Conservation (phyloP, 2,113 vertebrate species). For the Psilopsiagon aymara region DNA sequence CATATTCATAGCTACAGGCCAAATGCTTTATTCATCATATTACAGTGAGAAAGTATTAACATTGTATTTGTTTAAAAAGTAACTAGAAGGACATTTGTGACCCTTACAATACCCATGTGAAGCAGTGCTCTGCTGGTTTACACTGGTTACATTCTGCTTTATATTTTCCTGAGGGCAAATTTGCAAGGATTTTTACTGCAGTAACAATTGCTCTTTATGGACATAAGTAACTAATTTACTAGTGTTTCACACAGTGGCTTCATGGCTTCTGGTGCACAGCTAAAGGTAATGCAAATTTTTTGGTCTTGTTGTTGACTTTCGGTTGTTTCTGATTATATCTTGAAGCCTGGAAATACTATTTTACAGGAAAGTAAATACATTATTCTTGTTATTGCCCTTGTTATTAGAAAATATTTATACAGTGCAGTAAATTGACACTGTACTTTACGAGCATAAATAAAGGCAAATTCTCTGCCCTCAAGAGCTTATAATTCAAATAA, state of each 20-base stretch:
- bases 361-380: not conserved
- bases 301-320: not conserved
- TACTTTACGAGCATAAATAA: not conserved
- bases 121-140: conserved; percentile 70
- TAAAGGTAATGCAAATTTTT: conserved; percentile 35
- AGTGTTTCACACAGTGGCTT: conserved; percentile 37
- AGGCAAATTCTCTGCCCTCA: not conserved
- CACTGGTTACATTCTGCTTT: conserved; percentile 65
- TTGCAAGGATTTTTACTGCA: conserved; percentile 42
- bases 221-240: conserved; percentile 76
- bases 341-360: not conserved
- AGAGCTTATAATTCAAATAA: conserved; percentile 25
- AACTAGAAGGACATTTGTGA: conserved; percentile 81
- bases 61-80: conserved; percentile 86
- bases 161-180: conserved; percentile 59
- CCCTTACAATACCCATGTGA: conserved; percentile 70
- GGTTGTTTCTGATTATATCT: not conserved
- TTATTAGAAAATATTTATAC: conserved; percentile 48
- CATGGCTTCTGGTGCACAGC: not conserved
- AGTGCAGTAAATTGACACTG: conserved; percentile 4
- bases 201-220: conserved; percentile 37
- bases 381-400: conserved; percentile 32
- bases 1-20: conserved; percentile 39
- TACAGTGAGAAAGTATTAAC: conserved; percentile 79
- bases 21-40: conserved; percentile 72